Evolutionary conservation across 1,140 invertebrate species (phyloP).

Genomic region (Bradysia coprophila): DNA sequence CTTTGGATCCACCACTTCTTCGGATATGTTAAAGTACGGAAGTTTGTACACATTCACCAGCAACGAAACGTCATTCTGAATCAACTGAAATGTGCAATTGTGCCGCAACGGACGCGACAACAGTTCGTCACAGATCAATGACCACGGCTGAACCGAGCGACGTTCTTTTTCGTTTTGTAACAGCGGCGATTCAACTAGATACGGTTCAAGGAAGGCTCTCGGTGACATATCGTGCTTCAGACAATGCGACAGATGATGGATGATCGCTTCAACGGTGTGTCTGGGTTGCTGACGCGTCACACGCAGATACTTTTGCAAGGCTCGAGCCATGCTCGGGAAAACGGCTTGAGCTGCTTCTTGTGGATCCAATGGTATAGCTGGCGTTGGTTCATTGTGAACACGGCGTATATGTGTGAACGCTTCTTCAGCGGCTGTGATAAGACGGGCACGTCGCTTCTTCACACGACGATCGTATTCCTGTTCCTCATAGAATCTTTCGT

Average conservation of each 20-base stretch:
- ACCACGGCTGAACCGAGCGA: constrained; percentile 71
- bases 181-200: constrained; percentile 58
- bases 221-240: constrained; percentile 86
- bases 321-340: constrained; percentile 87
- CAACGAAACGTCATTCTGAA: constrained; percentile 84
- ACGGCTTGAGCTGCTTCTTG: constrained; percentile 92
- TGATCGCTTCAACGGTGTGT: constrained; percentile 83
- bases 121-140: constrained; percentile 77
- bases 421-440: constrained; percentile 87
- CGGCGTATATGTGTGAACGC: constrained; percentile 91
- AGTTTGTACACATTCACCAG: constrained; percentile 68
- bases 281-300: constrained; percentile 88
- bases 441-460: constrained; percentile 68
- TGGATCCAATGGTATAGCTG: constrained; percentile 66
- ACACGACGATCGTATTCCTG: constrained; percentile 90
- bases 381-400: constrained; percentile 41
- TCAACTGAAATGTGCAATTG: constrained; percentile 72
- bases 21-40: constrained; percentile 84
- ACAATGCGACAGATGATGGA: constrained; percentile 71
- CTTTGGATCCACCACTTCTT: constrained; percentile 90
- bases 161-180: constrained; percentile 62
- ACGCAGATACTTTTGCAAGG: constrained; percentile 89
- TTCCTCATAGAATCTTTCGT: constrained; percentile 94
- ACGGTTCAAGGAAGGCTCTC: constrained; percentile 79
- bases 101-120: constrained; percentile 66